Evolutionary conservation across 2,797 vertebrate genomes (phyloP).

Genomic region (Molossus molossus): DNA sequence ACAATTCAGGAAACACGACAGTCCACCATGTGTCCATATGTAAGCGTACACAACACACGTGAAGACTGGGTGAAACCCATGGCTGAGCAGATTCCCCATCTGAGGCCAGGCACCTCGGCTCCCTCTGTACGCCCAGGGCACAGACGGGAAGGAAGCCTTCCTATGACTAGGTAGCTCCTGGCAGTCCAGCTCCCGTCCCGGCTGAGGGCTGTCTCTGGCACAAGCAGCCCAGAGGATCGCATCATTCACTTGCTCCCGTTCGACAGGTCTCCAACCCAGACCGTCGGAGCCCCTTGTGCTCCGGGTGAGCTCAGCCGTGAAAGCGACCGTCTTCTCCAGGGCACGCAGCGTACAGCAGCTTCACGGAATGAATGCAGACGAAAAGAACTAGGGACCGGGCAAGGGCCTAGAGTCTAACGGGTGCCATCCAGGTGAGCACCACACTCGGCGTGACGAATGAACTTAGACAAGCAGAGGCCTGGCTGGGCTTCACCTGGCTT

Average conservation of each 20-base stretch:
- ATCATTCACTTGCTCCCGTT: neutral
- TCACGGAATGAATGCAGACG: neutral
- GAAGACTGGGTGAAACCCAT: accelerated
- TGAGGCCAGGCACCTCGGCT: neutral
- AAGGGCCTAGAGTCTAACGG: neutral
- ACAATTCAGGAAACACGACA: neutral
- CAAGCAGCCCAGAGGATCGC: neutral
- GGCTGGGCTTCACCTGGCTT: neutral
- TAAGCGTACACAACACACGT: too few relatives aligned
- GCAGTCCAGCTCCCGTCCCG: neutral
- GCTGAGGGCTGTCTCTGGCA: neutral
- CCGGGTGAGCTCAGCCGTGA: neutral
- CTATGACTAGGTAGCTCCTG: accelerated
- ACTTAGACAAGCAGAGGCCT: neutral
- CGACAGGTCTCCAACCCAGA: accelerated
- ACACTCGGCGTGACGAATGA: accelerated
- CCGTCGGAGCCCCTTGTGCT: accelerated
- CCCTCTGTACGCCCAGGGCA: neutral
- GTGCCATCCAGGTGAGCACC: neutral
- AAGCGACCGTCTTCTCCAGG: neutral
- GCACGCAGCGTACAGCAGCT: accelerated
- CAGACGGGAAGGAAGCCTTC: neutral
- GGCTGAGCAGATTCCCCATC: neutral
- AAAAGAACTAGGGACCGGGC: neutral
- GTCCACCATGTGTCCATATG: neutral